phyloP scores from a whole-genome alignment of 2,797 vertebrate species.

The Rousettus madagascariensis region DNA sequence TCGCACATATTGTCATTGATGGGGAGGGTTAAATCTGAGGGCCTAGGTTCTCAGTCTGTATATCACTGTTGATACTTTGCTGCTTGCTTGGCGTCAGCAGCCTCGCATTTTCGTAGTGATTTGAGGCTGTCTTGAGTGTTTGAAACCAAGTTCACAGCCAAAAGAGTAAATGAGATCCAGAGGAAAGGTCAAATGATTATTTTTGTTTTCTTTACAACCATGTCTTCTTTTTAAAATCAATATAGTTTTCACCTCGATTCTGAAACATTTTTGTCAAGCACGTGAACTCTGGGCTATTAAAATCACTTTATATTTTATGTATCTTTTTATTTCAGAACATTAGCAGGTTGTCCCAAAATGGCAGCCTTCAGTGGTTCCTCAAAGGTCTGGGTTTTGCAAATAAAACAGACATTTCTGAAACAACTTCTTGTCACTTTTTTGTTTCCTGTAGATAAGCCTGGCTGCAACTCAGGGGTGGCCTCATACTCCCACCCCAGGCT shows the following conservation, averaged over 20 bases:
- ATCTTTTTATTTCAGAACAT: slow-evolving; percentile 72
- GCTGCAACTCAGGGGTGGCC: slow-evolving; percentile 83
- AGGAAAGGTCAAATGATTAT: slow-evolving; percentile 77
- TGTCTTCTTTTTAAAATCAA: slow-evolving; percentile 59
- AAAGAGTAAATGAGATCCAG: slow-evolving; percentile 64
- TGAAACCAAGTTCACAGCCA: slow-evolving; percentile 75
- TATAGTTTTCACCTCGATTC: slow-evolving; percentile 66
- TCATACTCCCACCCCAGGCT: slow-evolving; percentile 85
- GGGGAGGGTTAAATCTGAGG: background rate
- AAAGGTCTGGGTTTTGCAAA: slow-evolving; percentile 73
- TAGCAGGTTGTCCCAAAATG: slow-evolving; percentile 56
- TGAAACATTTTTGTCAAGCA: slow-evolving; percentile 68
- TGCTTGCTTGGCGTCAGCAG: slow-evolving; percentile 55
- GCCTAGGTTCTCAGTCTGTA: background rate
- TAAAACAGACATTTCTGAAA: slow-evolving; percentile 82
- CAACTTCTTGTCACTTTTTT: slow-evolving; percentile 74
- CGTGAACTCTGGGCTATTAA: slow-evolving; percentile 75
- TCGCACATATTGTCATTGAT: background rate
- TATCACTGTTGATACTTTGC: background rate
- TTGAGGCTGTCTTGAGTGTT: slow-evolving; percentile 42
- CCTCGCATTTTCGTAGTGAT: slow-evolving; percentile 58
- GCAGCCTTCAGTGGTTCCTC: slow-evolving; percentile 64
- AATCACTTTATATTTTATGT: slow-evolving; percentile 56
- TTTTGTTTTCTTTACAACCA: slow-evolving; percentile 78
- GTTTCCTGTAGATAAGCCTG: slow-evolving; percentile 86